Percentiles rank a stretch among this genome's conserved stretches.
These are phyloP conservation scores for Paramuricea clavata DNA, from an alignment of 92 coral and sea anemone species.

Conservation along the genomic window DNA sequence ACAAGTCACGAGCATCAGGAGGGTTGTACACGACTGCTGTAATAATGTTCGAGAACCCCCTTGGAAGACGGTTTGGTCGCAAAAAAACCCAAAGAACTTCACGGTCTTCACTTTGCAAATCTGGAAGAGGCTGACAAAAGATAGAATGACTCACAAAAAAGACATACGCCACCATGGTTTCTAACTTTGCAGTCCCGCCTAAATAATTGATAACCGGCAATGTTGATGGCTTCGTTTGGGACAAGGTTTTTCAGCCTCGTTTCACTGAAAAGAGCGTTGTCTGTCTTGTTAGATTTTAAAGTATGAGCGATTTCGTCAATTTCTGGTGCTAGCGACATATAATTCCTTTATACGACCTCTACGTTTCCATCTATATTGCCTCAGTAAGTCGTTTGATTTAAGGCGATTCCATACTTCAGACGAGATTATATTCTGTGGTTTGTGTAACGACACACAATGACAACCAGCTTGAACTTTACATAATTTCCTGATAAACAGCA, in stretches of 20 bases:
- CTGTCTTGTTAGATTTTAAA: not conserved
- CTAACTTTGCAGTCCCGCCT: not conserved
- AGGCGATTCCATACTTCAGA: conserved; percentile 22
- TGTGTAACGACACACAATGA: not conserved
- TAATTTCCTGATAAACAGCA: not conserved
- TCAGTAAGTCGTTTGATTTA: conserved; percentile 22
- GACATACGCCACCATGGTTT: not conserved
- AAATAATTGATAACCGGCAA: not conserved
- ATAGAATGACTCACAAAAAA: too few species aligned
- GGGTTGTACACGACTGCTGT: too few species aligned
- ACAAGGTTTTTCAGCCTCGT: not conserved
- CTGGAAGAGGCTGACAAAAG: conserved; percentile 50
- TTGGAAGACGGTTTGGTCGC: conserved; percentile 60
- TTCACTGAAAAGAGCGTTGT: conserved; percentile 1
- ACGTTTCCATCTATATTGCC: conserved; percentile 13
- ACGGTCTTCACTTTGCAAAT: conserved; percentile 50
- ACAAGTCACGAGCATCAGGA: too few species aligned
- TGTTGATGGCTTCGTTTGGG: conserved; percentile 16
- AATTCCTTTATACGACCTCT: not conserved
- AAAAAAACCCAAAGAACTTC: conserved; percentile 60
- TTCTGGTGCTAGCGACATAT: not conserved
- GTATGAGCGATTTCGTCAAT: conserved; percentile 4
- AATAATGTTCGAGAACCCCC: too few species aligned
- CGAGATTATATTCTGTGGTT: not conserved
- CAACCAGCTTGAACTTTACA: not conserved